Evolutionary conservation across 2,113 vertebrate species (phyloP).

Genomic region (Podocnemis expansa): DNA sequence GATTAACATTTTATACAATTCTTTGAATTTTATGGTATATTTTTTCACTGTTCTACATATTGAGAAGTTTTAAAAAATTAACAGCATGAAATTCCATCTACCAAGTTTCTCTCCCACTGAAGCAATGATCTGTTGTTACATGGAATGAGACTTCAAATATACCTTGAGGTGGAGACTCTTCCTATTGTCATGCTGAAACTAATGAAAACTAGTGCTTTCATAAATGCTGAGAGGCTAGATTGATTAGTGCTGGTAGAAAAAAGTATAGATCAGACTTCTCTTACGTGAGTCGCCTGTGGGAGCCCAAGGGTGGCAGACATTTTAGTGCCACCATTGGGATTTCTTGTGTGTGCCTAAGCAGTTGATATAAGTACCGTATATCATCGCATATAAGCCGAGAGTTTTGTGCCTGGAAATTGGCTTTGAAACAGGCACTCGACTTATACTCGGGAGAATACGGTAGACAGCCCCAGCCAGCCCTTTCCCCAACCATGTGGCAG

Average conservation of each 20-base stretch:
- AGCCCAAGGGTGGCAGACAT: neutral
- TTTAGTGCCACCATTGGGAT: neutral
- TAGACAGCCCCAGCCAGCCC: too few species aligned
- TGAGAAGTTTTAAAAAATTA: neutral
- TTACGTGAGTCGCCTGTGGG: too few species aligned
- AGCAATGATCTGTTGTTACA: neutral
- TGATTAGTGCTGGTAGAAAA: neutral
- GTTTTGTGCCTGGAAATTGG: too few species aligned
- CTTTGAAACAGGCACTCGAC: too few species aligned
- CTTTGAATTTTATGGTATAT: slow-evolving; percentile 9
- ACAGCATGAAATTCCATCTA: neutral
- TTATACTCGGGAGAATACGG: too few species aligned
- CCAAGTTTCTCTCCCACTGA: neutral
- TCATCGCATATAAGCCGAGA: too few species aligned
- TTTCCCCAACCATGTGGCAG: too few species aligned
- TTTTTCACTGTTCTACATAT: neutral
- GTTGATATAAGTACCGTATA: neutral
- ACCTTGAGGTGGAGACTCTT: neutral
- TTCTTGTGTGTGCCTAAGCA: neutral
- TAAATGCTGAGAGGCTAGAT: neutral
- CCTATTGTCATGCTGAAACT: neutral
- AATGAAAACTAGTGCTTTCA: rapidly evolving
- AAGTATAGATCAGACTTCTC: neutral
- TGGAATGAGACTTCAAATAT: neutral
- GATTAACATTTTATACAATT: slow-evolving; percentile 18